Evolutionary conservation across 1,140 invertebrate genomes (phyloP).

Genomic region (Trissolcus basalis): DNA sequence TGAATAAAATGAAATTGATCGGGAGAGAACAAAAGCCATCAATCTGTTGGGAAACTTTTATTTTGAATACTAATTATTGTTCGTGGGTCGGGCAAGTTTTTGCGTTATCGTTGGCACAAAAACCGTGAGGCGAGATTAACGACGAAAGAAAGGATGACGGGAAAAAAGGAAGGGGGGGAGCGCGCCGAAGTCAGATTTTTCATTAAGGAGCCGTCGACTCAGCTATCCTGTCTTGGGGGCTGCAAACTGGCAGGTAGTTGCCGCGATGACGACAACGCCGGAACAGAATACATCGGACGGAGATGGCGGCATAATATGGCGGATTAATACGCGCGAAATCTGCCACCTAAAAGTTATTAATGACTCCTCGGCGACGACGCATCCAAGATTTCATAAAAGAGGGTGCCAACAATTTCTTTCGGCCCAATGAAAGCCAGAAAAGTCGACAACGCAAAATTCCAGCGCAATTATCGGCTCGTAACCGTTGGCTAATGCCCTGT

Average conservation of each 20-base stretch:
- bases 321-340: slow-evolving; percentile 76
- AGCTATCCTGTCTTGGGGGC: slow-evolving; percentile 69
- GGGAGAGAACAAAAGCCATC: slow-evolving; percentile 18
- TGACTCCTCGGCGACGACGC: slow-evolving; percentile 70
- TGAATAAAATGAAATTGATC: too few species aligned
- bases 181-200: slow-evolving; percentile 70
- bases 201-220: slow-evolving; percentile 76
- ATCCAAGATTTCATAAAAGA: slow-evolving; percentile 73
- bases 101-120: slow-evolving; percentile 53
- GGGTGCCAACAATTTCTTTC: slow-evolving; percentile 49
- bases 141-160: slow-evolving; percentile 45
- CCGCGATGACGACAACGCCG: slow-evolving; percentile 50
- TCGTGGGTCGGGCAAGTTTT: slow-evolving; percentile 43
- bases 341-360: slow-evolving; percentile 77
- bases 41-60: slow-evolving; percentile 35
- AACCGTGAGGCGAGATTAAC: slow-evolving; percentile 49
- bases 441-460: slow-evolving; percentile 56
- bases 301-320: slow-evolving; percentile 71
- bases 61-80: slow-evolving; percentile 57
- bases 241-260: slow-evolving; percentile 60
- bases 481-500: slow-evolving; percentile 38
- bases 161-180: slow-evolving; percentile 23
- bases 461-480: slow-evolving; percentile 43
- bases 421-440: slow-evolving; percentile 55
- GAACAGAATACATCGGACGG: slow-evolving; percentile 60